Evolutionary conservation across 2,888 invertebrate genomes (phyloP).

Genomic region (Nephrotoma appendiculata): DNA sequence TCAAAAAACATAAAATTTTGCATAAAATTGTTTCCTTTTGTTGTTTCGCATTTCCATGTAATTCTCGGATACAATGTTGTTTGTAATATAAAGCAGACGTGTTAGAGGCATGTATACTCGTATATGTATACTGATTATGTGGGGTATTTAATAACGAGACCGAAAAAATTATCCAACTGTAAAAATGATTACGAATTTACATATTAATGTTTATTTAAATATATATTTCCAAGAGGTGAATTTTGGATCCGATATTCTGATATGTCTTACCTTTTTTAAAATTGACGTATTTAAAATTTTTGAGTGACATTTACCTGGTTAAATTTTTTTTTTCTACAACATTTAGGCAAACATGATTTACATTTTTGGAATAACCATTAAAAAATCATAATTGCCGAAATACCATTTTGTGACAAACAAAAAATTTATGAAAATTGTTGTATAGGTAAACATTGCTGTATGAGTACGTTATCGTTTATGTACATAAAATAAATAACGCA

Average conservation of each 20-base stretch:
- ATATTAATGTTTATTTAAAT: background rate
- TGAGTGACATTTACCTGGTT: background rate
- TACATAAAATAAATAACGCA: background rate
- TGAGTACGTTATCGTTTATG: background rate
- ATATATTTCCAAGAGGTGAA: background rate
- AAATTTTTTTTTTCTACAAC: no score
- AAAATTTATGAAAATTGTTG: background rate
- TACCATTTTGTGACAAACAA: background rate
- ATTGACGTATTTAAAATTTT: background rate
- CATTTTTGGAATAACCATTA: background rate
- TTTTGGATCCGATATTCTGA: background rate
- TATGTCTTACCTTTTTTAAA: background rate
- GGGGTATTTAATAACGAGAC: background rate
- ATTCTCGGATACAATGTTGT: background rate
- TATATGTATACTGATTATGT: no score
- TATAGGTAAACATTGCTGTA: background rate
- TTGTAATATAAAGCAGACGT: background rate
- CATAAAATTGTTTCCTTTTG: background rate
- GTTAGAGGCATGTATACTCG: background rate
- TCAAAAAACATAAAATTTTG: background rate
- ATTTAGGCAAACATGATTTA: background rate
- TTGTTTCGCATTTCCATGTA: background rate
- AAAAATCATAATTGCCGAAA: background rate
- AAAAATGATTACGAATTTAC: background rate
- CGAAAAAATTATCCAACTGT: background rate